Base-by-base conservation (phyloP, 2,797 vertebrate species). In the Enteromius radiatus region DNA sequence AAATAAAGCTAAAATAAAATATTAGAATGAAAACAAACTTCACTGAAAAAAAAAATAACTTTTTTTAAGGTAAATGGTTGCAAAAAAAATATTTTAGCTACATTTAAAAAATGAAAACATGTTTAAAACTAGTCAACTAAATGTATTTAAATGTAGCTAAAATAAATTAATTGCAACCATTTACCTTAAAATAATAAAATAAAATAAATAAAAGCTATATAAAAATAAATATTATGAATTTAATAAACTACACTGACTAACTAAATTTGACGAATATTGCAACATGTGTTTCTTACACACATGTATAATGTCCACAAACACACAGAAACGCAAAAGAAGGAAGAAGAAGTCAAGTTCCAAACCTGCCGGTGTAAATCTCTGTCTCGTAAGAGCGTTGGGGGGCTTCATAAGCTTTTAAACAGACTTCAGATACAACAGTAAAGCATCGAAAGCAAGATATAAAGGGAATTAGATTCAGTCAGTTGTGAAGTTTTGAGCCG, bases 401-500 rank as follows among this genome's bases (percentile, higher is more conserved):
- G 6, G 47, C 52, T 69, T 70, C 28, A 28, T 26, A n/a, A 59
- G 78, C n/a, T 43, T 56, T 45, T 59, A 69, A 80, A 69, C 36
- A 69, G 17, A 79, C 77, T 52, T 56, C 43, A 65, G 23, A 28
- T 8, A 43, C 23, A 68, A 36, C 31, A 14, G 15, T 5, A 19
- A 3, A 52, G 33, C 45, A 41, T n/a, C n/a, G 19, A 31, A 45
- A 68, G 43, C 36, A 68, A 76, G 71, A 82, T 28, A 75, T 82
- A 41, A 76, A 54, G 7, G 71, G 47, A 82, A 82, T 76, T 82
- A 76, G 45, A 82, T 76, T 65, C 71, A 82, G 61, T 76, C 33
- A 67, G 59, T 76, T 76, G 80, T 82, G 80, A 82, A 67, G 80
- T 68, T 76, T 68, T 19, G 47, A 67, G 71, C 41, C 33, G 68